phyloP scores from a whole-genome alignment of 2,888 invertebrate species.

The Pyrrhia umbra region DNA sequence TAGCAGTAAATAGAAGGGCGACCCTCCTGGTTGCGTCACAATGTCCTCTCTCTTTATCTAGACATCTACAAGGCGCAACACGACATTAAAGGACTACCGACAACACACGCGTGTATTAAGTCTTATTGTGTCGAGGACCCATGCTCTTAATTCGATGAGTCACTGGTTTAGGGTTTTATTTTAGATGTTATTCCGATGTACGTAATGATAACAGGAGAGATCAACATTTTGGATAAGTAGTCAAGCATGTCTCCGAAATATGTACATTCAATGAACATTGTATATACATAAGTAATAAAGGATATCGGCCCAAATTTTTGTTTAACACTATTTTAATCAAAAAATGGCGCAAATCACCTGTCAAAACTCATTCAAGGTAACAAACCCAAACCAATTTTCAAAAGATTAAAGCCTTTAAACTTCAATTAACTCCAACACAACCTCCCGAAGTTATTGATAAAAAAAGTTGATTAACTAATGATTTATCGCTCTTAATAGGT shows the following conservation, averaged over 20 bases:
- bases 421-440: slow-evolving; percentile 63
- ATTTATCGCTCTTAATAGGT: slow-evolving; percentile 66
- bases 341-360: slow-evolving; percentile 37
- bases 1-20: slow-evolving; percentile 66
- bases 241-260: neutral
- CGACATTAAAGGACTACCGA: slow-evolving; percentile 81
- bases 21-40: slow-evolving; percentile 63
- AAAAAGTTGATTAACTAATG: slow-evolving; percentile 65
- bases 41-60: slow-evolving; percentile 76
- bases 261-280: neutral
- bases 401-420: slow-evolving; percentile 60
- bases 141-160: slow-evolving; percentile 52
- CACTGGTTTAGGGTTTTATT: slow-evolving; percentile 27
- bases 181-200: neutral
- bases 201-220: neutral
- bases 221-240: neutral
- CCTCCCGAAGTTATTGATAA: slow-evolving; percentile 55
- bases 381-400: slow-evolving; percentile 54
- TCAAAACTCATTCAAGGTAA: slow-evolving; percentile 43
- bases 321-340: slow-evolving; percentile 7
- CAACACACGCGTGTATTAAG: slow-evolving; percentile 68
- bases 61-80: slow-evolving; percentile 81
- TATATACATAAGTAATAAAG: neutral
- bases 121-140: slow-evolving; percentile 62
- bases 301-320: neutral